These are phyloP conservation scores for Micronycteris hirsuta DNA, from an alignment of 2,113 vertebrate genomes.

Conservation along the genomic window DNA sequence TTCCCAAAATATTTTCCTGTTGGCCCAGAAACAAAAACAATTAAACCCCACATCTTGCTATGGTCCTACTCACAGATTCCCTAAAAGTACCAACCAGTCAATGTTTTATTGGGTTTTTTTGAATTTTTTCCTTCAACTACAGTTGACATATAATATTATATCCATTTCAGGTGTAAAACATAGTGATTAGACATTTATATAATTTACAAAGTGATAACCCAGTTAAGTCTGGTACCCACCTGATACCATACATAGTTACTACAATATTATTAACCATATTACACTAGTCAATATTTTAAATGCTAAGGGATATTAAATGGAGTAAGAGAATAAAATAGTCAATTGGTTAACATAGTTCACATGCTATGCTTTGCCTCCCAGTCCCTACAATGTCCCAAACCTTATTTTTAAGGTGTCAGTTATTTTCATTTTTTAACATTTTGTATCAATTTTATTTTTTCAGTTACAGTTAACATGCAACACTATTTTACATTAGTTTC, in stretches of 20 bases:
- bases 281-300: background rate
- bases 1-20: background rate
- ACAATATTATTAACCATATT: background rate
- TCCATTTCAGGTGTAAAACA: background rate
- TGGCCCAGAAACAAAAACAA: conserved; percentile 12
- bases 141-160: background rate
- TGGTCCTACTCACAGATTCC: background rate
- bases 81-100: background rate
- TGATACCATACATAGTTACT: background rate
- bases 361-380: background rate
- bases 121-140: background rate
- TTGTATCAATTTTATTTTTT: background rate
- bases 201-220: background rate
- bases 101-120: background rate
- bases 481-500: too few relatives aligned
- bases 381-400: background rate
- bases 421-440: background rate
- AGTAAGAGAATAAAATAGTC: background rate
- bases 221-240: background rate
- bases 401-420: background rate
- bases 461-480: too few relatives aligned
- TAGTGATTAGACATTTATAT: background rate
- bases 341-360: background rate
- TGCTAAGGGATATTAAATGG: background rate
- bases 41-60: background rate